Evolutionary conservation across 2,113 vertebrate species (phyloP).

Genomic region (Chamaea fasciata): DNA sequence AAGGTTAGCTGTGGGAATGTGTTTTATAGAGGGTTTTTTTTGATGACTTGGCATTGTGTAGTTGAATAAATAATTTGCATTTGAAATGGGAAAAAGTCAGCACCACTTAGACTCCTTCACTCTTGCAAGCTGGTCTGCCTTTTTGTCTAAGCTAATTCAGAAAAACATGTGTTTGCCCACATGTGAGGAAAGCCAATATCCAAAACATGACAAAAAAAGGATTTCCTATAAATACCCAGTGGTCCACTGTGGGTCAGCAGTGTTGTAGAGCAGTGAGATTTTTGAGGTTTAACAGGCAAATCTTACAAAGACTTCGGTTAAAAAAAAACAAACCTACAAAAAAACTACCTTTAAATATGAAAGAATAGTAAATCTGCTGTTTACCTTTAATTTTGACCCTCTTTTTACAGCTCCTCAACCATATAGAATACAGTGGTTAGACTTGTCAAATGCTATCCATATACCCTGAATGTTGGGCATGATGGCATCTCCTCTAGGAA

Average conservation of each 20-base stretch:
- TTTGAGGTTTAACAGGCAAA: background rate
- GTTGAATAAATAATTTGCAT: constrained; percentile 40
- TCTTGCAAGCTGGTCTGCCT: background rate
- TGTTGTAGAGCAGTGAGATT: background rate
- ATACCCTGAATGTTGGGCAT: background rate
- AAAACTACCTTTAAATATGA: background rate
- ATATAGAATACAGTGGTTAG: background rate
- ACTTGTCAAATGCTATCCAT: background rate
- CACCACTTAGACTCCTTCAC: background rate
- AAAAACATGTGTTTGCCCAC: background rate
- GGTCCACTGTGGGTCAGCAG: background rate
- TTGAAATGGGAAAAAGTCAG: constrained; percentile 8
- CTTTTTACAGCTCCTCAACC: background rate
- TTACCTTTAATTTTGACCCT: background rate
- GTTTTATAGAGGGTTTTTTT: background rate
- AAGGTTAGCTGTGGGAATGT: background rate
- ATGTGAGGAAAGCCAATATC: background rate
- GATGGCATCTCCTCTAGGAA: background rate
- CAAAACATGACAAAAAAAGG: background rate
- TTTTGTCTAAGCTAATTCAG: background rate
- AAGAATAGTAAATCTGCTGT: background rate
- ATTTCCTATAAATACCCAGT: background rate
- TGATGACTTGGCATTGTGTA: background rate
- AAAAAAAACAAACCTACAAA: background rate
- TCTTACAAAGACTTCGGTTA: background rate